Evolutionary conservation across 2,888 invertebrate genomes (phyloP), one percentile per base, ranked within the genome.

Genomic region (Drosophila kanekoi): DNA sequence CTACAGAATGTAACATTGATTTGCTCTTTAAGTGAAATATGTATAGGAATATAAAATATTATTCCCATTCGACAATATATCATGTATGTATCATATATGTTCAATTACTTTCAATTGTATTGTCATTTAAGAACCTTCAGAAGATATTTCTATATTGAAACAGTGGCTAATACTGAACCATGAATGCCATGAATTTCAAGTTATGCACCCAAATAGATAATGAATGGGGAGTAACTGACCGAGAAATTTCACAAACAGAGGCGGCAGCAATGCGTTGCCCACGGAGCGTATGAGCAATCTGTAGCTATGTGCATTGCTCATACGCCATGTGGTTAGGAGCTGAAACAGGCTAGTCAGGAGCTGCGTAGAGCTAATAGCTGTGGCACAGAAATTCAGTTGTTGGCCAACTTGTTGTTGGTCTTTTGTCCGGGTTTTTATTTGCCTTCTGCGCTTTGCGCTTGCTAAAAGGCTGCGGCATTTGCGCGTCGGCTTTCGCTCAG

Each of bases 201-300:
- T 11, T 16, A 47, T 32, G 18, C 49, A 32, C 11, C 5, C 35
- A 18, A 16, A 35, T 37, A 45, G 53, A 40, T 72, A 71, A 64
- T 56, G 51, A 44, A 54, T 69, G 11, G 35, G 48, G 57, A 41
- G 37, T 52, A 53, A 43, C 54, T 53, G 63, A n/a, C 58, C 68
- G 48, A 41, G 60, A 44, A 57, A 74, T 49, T 57, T 43, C 62
- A 14, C 40, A 52, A 59, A 23, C 68, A 48, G 35, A 56, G 52
- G 9, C 13, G 23, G 47, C 40, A 52, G 35, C 51, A 58, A 53
- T 48, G 28, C 28, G 28, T 28, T 28, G 28, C 28, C 23, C 8
- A 8, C 28, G 48, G 61, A 60, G 64, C 72, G 79, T 75, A 81
- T 72, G 63, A 65, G 79, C 59, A 78, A 78, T 78, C 52, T 63